Percentiles rank a stretch among this genome's conserved stretches.
phyloP scores from a whole-genome alignment of 2,888 invertebrate genomes.

The Physocephala rufipes region DNA sequence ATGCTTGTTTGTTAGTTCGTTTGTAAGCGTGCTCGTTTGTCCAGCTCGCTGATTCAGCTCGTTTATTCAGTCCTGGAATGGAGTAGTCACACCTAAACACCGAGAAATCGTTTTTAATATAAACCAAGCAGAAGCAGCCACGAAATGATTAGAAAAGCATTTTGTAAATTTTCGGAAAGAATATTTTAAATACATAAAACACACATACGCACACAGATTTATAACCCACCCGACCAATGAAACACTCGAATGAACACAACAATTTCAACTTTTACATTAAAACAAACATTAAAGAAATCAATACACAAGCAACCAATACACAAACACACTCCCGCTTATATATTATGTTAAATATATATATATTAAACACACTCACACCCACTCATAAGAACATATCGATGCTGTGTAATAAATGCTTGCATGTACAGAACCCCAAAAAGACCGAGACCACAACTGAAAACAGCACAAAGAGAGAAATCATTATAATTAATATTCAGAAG shows the following conservation, averaged over 20 bases:
- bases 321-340: too few relatives aligned
- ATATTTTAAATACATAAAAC: not conserved
- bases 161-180: slow-evolving; percentile 9
- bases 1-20: slow-evolving; percentile 11
- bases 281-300: not conserved
- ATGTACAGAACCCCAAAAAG: too few relatives aligned
- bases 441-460: not conserved
- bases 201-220: not conserved
- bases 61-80: not conserved
- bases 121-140: not conserved
- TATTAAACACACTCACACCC: not conserved
- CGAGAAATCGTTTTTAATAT: slow-evolving; percentile 45
- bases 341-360: too few relatives aligned
- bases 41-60: not conserved
- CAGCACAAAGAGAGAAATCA: slow-evolving; percentile 25
- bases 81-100: slow-evolving; percentile 39
- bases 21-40: slow-evolving; percentile 2
- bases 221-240: not conserved
- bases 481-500: slow-evolving; percentile 18
- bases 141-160: slow-evolving; percentile 2
- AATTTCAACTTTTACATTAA: not conserved
- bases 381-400: not conserved
- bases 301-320: not conserved
- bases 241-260: not conserved
- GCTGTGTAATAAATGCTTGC: not conserved